Evolutionary conservation across 2,113 vertebrate genomes (phyloP), one percentile per base, ranked within the genome.

Genomic region (Rhinopithecus roxellana): DNA sequence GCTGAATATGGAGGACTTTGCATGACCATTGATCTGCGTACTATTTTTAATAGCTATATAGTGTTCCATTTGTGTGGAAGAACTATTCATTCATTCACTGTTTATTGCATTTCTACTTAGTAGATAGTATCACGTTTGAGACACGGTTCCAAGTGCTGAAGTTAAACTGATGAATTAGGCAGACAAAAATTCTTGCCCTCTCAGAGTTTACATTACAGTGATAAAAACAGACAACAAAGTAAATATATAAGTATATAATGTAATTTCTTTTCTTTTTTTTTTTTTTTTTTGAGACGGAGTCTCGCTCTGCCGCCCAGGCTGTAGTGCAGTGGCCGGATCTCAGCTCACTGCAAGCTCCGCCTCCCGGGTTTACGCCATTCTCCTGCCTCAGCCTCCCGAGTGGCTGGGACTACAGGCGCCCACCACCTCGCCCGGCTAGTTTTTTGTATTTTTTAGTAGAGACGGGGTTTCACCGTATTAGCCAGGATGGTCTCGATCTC

Each of bases 121-220:
- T 32, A 57, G 38, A 77, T 10, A 48, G 13, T 43, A 35, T 38
- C 67, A 2, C 80, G 1, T 64, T 17, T 91, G n/a, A 94, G 22
- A 38, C 7, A 27, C 32, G 52, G 0, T 89, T 84, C 7, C 8
- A 87, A 88, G 14, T 82, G n/a, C 59, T 43, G 35, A 48, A 6
- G 74, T 92, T 77, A 81, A 95, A 50, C 22, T 55, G 50, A 78
- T 94, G 30, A 94, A 35, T 52, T 69, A 80, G 18, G 43, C 3
- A 88, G 75, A 78, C 59, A 88, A 90, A 80, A 95, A 84, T 75
- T 93, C 25, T 50, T 93, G 8, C 32, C 52, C 17, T 95, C 30
- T 95, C 35, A 8, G 20, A 82, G 30, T 90, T 82, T 93, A 64
- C 2, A 32, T 75, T 93, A 23, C 59, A 85, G 38, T 89, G 23